Conservation (phyloP, 2,113 vertebrate genomes). For the Willisornis vidua region DNA sequence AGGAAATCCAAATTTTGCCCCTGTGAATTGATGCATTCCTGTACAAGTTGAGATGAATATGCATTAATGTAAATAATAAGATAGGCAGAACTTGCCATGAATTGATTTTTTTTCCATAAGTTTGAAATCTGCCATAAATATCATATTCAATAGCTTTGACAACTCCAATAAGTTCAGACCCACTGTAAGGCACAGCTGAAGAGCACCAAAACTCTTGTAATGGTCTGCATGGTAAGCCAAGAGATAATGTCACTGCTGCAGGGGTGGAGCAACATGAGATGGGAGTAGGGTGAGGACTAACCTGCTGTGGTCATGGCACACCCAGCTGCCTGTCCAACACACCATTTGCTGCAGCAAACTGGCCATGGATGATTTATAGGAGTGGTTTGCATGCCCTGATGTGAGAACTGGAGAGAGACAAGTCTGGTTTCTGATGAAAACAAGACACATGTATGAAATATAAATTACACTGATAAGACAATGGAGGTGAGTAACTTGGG, state of each 20-base stretch:
- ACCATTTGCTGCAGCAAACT: background rate
- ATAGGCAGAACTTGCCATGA: conserved; percentile 19
- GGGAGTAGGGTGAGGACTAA: background rate
- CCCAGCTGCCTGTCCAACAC: background rate
- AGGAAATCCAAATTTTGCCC: background rate
- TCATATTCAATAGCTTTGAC: conserved; percentile 6
- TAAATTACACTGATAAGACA: background rate
- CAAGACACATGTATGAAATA: background rate
- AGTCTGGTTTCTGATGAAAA: background rate
- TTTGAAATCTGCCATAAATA: conserved; percentile 18
- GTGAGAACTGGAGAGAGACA: background rate
- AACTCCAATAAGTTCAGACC: background rate
- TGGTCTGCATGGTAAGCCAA: background rate
- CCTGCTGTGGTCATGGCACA: background rate
- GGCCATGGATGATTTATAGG: background rate
- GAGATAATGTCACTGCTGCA: background rate
- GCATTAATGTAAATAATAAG: conserved; percentile 9
- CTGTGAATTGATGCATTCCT: background rate
- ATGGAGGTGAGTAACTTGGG: background rate
- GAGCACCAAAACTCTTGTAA: background rate
- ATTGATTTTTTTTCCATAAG: background rate
- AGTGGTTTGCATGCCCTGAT: background rate
- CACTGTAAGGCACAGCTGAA: background rate
- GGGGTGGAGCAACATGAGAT: background rate
- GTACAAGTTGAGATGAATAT: conserved; percentile 15